phyloP scores from a whole-genome alignment of 2,888 invertebrate species.

The Acleris literana region DNA sequence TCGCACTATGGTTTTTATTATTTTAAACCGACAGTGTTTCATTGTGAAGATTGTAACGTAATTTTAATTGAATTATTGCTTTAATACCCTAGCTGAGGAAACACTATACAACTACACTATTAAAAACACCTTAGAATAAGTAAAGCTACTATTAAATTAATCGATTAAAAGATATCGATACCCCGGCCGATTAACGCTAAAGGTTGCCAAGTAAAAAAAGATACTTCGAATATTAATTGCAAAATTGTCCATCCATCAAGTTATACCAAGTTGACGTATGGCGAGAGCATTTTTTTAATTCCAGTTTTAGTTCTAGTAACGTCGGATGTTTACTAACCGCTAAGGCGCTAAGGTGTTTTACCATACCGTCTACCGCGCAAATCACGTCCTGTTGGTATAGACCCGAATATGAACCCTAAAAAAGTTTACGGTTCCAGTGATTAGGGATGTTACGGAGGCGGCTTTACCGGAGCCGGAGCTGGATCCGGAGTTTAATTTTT shows the following conservation, averaged over 20 bases:
- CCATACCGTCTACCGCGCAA: not conserved
- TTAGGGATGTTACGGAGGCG: too few relatives aligned
- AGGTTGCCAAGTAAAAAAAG: conserved; percentile 56
- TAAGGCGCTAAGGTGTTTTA: not conserved
- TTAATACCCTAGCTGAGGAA: not conserved
- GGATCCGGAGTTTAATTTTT: too few relatives aligned
- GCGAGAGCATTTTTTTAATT: conserved; percentile 16
- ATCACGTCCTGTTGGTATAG: too few relatives aligned
- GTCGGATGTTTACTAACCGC: not conserved
- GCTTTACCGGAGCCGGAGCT: too few relatives aligned
- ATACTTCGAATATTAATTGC: conserved; percentile 42
- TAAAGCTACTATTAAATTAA: conserved; percentile 43
- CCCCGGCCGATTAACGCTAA: conserved; percentile 53
- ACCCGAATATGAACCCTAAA: too few relatives aligned
- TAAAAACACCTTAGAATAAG: conserved; percentile 44
- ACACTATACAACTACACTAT: conserved; percentile 20
- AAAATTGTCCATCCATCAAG: conserved; percentile 35
- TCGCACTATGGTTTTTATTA: too few relatives aligned
- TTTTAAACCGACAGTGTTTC: too few relatives aligned
- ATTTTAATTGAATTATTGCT: not conserved
- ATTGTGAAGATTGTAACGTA: too few relatives aligned
- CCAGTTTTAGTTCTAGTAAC: not conserved
- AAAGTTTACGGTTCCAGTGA: too few relatives aligned
- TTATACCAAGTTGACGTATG: conserved; percentile 27
- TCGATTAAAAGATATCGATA: conserved; percentile 58